Evolutionary conservation across 2,888 invertebrate genomes (phyloP).

Genomic region (Tiliacea aurago): DNA sequence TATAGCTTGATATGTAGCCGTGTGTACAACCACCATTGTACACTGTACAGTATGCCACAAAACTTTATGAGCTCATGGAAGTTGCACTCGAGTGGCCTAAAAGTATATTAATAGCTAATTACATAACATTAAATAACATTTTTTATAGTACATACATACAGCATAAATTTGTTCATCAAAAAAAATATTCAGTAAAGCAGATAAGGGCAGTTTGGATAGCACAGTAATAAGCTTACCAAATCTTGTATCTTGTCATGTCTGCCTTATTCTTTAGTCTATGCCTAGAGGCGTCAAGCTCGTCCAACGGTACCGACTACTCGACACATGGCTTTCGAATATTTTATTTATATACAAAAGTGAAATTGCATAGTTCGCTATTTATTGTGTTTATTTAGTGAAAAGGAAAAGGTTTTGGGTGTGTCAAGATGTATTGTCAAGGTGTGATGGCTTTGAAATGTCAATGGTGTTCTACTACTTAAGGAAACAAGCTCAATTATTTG

Average conservation of each 20-base stretch:
- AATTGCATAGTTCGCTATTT: conserved; percentile 57
- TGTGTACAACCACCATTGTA: too few relatives aligned
- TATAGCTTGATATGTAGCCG: too few relatives aligned
- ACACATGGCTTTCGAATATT: conserved; percentile 77
- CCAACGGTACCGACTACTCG: conserved; percentile 73
- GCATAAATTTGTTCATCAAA: too few relatives aligned
- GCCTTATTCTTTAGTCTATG: conserved; percentile 35
- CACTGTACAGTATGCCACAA: too few relatives aligned
- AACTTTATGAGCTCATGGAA: too few relatives aligned
- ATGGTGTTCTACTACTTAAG: not conserved
- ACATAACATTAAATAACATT: too few relatives aligned
- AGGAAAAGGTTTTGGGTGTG: conserved; percentile 21
- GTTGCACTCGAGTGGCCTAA: too few relatives aligned
- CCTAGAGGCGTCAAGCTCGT: conserved; percentile 72
- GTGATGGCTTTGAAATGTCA: not conserved
- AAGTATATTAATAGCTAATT: too few relatives aligned
- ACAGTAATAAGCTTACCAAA: too few relatives aligned
- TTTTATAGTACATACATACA: too few relatives aligned
- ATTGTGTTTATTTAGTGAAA: conserved; percentile 44
- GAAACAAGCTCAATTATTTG: not conserved
- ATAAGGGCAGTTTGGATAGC: too few relatives aligned
- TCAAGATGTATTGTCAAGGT: not conserved
- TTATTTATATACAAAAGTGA: conserved; percentile 71
- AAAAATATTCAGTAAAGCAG: too few relatives aligned
- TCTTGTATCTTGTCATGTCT: conserved; percentile 25